Evolutionary conservation across 2,113 vertebrate genomes (phyloP).

Genomic region (Myrmophylax atrothorax): DNA sequence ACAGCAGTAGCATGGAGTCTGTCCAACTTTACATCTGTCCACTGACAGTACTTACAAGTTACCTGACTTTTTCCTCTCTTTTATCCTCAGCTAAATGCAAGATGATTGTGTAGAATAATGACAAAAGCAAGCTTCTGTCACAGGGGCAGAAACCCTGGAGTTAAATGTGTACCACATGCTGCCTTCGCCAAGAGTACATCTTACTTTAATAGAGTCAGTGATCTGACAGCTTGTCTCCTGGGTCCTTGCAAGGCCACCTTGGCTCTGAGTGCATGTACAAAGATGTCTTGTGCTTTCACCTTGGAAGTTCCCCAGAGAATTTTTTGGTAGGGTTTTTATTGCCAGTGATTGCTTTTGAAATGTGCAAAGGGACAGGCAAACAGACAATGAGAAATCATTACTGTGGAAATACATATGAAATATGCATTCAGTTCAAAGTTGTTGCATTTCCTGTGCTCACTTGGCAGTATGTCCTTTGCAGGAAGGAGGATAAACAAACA

Average conservation of each 20-base stretch:
- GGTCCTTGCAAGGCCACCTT: not conserved
- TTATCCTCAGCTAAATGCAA: not conserved
- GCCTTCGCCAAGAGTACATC: not conserved
- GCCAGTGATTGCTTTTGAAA: not conserved
- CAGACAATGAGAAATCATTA: not conserved
- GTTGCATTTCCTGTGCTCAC: not conserved
- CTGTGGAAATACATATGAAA: not conserved
- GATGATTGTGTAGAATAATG: not conserved
- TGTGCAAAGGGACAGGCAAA: not conserved
- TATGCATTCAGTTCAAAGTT: not conserved
- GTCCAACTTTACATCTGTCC: not conserved
- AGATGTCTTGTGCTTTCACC: not conserved
- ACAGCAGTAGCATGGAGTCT: not conserved
- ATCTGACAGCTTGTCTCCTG: not conserved
- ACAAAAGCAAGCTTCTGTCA: not conserved
- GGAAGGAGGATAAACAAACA: not conserved
- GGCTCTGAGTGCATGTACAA: not conserved
- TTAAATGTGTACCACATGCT: not conserved
- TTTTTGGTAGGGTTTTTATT: not conserved
- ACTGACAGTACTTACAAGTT: not conserved
- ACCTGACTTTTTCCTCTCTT: not conserved
- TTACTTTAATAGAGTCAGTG: not conserved
- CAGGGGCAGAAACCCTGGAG: not conserved
- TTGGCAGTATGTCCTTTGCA: not conserved
- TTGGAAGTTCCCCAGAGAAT: not conserved